A percentile compares a stretch with the other conserved stretches of the same genome.
Conservation (phyloP, 2,888 invertebrate genomes). For the Xanthorhoe designata region DNA sequence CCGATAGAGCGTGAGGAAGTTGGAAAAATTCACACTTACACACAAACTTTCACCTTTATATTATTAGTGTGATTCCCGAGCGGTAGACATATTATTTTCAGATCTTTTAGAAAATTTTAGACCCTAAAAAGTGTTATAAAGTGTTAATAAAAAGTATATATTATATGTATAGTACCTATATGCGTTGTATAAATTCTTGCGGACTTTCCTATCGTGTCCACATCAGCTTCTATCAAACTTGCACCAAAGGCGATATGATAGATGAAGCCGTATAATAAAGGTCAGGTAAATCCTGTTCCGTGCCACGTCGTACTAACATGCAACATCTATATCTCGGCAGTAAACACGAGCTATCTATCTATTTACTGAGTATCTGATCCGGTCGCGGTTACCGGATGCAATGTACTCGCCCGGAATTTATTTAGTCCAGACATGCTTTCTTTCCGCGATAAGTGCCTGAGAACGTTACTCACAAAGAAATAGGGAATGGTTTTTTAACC, state of each 20-base stretch:
- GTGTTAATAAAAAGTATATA: too few species aligned
- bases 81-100: too few species aligned
- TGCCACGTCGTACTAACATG: conserved; percentile 1
- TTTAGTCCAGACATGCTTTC: conserved; percentile 36
- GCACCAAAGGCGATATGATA: background rate
- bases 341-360: conserved; percentile 17
- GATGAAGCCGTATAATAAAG: background rate
- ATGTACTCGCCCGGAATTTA: conserved; percentile 39
- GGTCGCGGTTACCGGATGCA: conserved; percentile 34
- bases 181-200: background rate
- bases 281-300: background rate
- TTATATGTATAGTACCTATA: too few species aligned
- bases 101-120: too few species aligned
- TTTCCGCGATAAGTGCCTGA: conserved; percentile 31
- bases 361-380: conserved; percentile 34
- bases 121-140: too few species aligned
- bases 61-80: too few species aligned
- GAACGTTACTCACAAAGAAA: conserved; percentile 24
- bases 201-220: background rate
- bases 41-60: too few species aligned
- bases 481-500: conserved; percentile 13
- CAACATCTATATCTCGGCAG: conserved; percentile 15
- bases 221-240: background rate
- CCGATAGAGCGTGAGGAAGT: too few species aligned
- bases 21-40: too few species aligned